phyloP scores from a whole-genome alignment of 2,888 invertebrate genomes.

The Oligia fasciuncula region DNA sequence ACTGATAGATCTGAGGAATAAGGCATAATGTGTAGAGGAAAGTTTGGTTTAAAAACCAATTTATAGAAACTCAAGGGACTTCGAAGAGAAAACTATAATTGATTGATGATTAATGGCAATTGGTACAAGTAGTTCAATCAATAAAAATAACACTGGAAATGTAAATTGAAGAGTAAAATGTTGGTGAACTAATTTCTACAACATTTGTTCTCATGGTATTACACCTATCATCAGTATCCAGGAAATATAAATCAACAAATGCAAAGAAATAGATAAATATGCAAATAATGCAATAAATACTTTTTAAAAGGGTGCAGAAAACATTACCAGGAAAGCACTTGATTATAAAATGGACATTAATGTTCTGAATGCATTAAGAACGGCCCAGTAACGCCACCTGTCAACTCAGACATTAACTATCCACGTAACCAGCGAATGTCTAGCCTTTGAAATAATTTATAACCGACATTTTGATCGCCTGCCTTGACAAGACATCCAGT shows the following conservation, averaged over 20 bases:
- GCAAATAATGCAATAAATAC: conserved; percentile 17
- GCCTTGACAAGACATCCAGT: conserved; percentile 30
- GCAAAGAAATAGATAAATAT: background rate
- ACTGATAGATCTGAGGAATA: background rate
- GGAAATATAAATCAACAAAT: background rate
- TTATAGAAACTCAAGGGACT: background rate
- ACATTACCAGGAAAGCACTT: conserved; percentile 5
- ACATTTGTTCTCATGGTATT: too few species aligned
- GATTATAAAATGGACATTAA: conserved; percentile 15
- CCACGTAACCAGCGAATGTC: conserved; percentile 24
- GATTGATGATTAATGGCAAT: background rate
- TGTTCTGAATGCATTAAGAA: conserved; percentile 24
- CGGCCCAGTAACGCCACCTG: conserved; percentile 44
- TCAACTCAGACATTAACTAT: conserved; percentile 39
- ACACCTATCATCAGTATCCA: background rate
- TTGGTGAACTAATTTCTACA: background rate
- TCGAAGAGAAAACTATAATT: background rate
- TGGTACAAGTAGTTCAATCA: background rate
- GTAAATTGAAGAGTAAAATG: background rate
- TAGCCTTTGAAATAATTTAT: conserved; percentile 41
- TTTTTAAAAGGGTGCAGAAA: conserved; percentile 21
- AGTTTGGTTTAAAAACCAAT: background rate
- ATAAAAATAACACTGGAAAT: background rate
- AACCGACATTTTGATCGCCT: conserved; percentile 35
- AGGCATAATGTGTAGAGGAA: background rate